Base-by-base conservation (phyloP, 2,888 invertebrate species). In the Epinotia demarniana region DNA sequence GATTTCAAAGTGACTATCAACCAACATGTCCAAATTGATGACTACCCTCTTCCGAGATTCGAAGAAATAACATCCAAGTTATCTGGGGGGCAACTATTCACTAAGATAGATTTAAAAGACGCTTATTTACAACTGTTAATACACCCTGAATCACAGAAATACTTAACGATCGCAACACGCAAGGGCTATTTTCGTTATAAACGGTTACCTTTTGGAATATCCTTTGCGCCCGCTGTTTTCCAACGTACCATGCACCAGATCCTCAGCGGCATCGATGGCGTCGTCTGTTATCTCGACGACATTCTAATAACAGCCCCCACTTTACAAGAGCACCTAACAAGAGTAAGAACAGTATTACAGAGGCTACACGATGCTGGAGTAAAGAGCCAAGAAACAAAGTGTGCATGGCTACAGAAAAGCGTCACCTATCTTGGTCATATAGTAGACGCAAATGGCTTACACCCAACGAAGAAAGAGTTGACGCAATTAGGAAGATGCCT, bases 221-320 rank as follows among this genome's bases (percentile, higher is more conserved):
- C 46, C 46, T 66, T 66, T 27, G 53, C 66, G n/a, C 53, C 66
- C 27, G 27, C 49, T 13, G 66, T 27, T 27, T 66, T 66, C 12
- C 66, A 66, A 33, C 66, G 66, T n/a, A 66, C 67, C 18, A 67
- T 55, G 39, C 66, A 66, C 27, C 67, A 57, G 55, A 67, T 57
- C 57, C 57, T 67, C 39, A 67, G 67, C 39, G 57, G 57, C 18
- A 57, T 57, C 0, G 67, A 57, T 18, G 67, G 55, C 12, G 39
- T 67, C 6, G 67, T 67, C 13, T 67, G 67, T 33, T 57, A 67
- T 13, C 57, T 67, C 39, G 39, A 67, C 33, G 39, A 67, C 18
- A 67, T 67, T 8, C 18, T 69, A 3, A 58, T 69, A 27, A 69
- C 69, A 13, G 69, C 69, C 2, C 16, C 27, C 4, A 69, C 2